phyloP scores from a whole-genome alignment of 2,797 vertebrate genomes.

The Hybognathus amarus region DNA sequence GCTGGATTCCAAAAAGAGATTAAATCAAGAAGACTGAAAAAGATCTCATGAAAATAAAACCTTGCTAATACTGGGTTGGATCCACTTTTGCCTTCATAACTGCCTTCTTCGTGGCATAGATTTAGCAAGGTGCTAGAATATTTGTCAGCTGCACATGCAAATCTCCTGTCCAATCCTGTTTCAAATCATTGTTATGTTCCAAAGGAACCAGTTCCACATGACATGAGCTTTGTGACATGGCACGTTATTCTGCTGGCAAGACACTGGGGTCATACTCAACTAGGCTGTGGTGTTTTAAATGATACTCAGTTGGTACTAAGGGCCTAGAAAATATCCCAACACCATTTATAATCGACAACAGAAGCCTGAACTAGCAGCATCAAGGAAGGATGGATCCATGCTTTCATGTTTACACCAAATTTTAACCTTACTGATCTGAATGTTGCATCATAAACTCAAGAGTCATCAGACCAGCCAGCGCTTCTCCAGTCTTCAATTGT shows the following conservation, averaged over 20 bases:
- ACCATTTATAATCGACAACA: background rate
- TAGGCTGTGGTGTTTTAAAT: background rate
- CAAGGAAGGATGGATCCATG: background rate
- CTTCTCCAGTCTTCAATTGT: background rate
- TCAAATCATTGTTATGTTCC: background rate
- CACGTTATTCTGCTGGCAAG: slow-evolving; percentile 50
- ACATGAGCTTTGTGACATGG: slow-evolving; percentile 26
- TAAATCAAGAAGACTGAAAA: slow-evolving; percentile 38
- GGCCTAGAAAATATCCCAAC: background rate
- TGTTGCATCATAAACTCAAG: background rate
- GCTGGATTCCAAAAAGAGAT: slow-evolving; percentile 47
- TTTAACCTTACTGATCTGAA: background rate
- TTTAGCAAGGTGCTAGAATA: background rate
- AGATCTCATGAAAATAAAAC: slow-evolving; percentile 2
- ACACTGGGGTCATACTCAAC: background rate
- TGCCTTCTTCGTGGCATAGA: background rate
- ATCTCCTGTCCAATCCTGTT: too few relatives aligned
- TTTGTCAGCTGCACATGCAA: slow-evolving; percentile 57
- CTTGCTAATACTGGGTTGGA: too few relatives aligned
- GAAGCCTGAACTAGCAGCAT: too few relatives aligned
- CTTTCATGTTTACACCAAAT: background rate
- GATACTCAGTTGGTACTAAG: background rate
- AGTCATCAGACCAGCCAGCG: background rate
- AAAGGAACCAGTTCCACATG: background rate
- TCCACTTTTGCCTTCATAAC: background rate